phyloP scores from a whole-genome alignment of 1,140 invertebrate genomes.

The Neotoxoptera formosana region DNA sequence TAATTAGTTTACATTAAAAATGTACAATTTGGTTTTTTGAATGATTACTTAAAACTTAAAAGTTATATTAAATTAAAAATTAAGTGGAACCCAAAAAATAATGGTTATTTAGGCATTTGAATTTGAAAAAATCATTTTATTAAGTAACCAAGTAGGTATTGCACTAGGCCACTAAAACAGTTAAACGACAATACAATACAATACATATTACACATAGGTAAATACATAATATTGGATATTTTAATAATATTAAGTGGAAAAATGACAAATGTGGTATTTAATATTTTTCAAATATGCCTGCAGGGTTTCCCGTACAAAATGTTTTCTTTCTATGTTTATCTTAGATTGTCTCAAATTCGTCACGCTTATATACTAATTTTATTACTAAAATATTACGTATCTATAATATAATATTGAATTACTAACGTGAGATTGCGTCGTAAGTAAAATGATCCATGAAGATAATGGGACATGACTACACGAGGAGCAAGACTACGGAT shows the following conservation, averaged over 20 bases:
- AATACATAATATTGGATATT: background rate
- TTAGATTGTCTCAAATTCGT: conserved; percentile 2
- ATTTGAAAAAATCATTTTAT: background rate
- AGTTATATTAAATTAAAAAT: background rate
- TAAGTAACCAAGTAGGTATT: background rate
- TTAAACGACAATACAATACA: background rate
- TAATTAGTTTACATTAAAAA: background rate
- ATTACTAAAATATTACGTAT: background rate
- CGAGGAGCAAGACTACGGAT: background rate
- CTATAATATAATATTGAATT: conserved; percentile 16
- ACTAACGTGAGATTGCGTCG: background rate
- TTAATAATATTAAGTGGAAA: background rate
- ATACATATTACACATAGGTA: background rate
- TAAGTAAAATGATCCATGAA: background rate
- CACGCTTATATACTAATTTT: background rate
- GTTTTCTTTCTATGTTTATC: background rate
- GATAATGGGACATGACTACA: background rate
- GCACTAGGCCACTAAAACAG: background rate
- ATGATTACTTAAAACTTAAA: background rate
- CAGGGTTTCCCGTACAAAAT: background rate
- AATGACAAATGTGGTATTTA: background rate
- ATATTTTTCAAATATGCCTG: background rate
- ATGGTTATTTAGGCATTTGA: background rate
- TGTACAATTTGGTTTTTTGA: background rate
- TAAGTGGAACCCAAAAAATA: background rate